phyloP scores from a whole-genome alignment of 1,140 invertebrate genomes.

The Drosophila malerkotliana region DNA sequence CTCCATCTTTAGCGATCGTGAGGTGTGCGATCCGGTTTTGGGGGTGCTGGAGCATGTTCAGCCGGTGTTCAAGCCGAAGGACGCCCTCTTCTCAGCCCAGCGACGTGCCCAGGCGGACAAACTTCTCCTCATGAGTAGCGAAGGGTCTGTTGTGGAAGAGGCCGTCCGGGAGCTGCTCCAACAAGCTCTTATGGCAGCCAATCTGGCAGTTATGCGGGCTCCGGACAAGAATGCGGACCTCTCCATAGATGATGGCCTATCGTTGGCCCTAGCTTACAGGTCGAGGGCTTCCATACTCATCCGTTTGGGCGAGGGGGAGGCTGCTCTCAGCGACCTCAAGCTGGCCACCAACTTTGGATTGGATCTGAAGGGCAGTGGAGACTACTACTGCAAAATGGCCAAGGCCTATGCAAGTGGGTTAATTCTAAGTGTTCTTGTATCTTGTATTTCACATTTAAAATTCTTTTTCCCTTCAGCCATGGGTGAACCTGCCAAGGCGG shows the following conservation, averaged over 20 bases:
- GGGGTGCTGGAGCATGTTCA: conserved; percentile 84
- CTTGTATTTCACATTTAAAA: background rate
- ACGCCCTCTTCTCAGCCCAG: conserved; percentile 83
- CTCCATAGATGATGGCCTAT: conserved; percentile 86
- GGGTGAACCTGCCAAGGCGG: conserved; percentile 85
- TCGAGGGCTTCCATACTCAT: conserved; percentile 86
- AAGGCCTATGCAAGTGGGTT: conserved; percentile 86
- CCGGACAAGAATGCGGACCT: conserved; percentile 85
- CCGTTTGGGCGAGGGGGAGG: conserved; percentile 84
- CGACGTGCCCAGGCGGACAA: conserved; percentile 84
- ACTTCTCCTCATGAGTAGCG: conserved; percentile 78
- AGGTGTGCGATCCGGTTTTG: conserved; percentile 84
- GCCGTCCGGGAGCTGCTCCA: conserved; percentile 77
- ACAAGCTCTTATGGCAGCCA: conserved; percentile 86
- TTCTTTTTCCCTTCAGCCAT: conserved; percentile 53
- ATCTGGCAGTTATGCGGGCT: conserved; percentile 87
- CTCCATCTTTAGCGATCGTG: conserved; percentile 85
- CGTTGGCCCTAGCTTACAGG: conserved; percentile 86
- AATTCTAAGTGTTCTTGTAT: background rate
- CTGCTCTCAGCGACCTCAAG: conserved; percentile 87
- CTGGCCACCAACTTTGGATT: conserved; percentile 86
- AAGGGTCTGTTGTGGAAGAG: conserved; percentile 20
- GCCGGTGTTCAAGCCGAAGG: conserved; percentile 84
- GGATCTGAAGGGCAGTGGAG: conserved; percentile 85
- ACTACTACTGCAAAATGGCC: conserved; percentile 87